Base-by-base conservation (phyloP, 2,113 vertebrate genomes). In the Cavia aperea region DNA sequence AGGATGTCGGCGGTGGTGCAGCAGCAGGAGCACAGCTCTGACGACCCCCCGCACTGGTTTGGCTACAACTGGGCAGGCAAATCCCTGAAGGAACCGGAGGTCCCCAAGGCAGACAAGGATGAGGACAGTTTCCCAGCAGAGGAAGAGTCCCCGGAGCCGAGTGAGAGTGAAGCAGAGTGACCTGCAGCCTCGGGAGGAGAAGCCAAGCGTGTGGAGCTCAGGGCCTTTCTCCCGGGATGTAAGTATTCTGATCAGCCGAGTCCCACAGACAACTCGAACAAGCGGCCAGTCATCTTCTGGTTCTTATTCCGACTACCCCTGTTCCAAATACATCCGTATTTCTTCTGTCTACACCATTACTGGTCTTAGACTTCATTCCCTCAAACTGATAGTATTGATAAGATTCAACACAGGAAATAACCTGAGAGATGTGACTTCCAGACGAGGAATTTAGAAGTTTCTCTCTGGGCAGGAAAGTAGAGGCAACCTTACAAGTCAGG, bases 1-100 rank as follows among this genome's bases (percentile, higher is more conserved):
- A 98, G 97, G 97, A 96, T 98, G 36, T 95, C 96, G 88, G 81
- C 96, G 65, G 87, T 73, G 21, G 54, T 98, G 81, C 93, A 97
- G 89, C 95, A 97, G 90, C 96, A 97, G 96, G 97, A 98, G 92
- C 97, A 98, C 77, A 98, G 92, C 46, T 93, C 94, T 3, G 96
- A 97, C 6, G 96, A 98, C 58, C 97, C 97, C 88, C 97, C 97
- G 24, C 78, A 54, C 56, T 98, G 97, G 97, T 97, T 98, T 83
- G 95, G 97, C 72, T 97, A 97, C 14, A 95, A 96, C 31, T 26
- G 15, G 3, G 63, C 93, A 62, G 95, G 95, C 14, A 96, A 96
- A 2, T 79, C 83, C 60, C 75, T 96, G 46, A 10, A 0, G 78
- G 5, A 43, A 6, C 11, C 33, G 13, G 4, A 18, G 0, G 2